phyloP scores from a whole-genome alignment of 2,113 vertebrate genomes.

The Ibidorhyncha struthersii region DNA sequence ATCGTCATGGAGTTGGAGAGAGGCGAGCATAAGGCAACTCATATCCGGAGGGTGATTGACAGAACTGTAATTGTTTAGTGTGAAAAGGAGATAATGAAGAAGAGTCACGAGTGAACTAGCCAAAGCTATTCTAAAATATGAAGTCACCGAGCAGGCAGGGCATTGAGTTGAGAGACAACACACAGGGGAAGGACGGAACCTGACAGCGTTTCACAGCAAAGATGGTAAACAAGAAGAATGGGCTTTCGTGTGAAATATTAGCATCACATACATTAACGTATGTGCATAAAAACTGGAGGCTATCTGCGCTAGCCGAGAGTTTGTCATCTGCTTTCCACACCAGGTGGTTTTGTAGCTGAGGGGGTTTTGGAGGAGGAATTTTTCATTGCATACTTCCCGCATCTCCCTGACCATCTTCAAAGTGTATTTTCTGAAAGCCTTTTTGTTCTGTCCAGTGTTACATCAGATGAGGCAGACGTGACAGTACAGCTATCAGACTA shows the following conservation, averaged over 20 bases:
- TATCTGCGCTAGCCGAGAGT: not conserved
- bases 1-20: not conserved
- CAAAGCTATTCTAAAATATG: not conserved
- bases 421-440: not conserved
- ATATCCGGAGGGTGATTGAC: not conserved
- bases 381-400: not conserved
- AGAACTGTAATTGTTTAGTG: not conserved
- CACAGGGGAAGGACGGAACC: not conserved
- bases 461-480: not conserved
- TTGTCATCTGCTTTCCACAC: not conserved
- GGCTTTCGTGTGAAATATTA: not conserved
- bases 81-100: slow-evolving; percentile 3
- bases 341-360: not conserved
- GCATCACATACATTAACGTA: not conserved
- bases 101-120: not conserved
- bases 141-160: not conserved
- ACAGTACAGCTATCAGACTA: not conserved
- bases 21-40: not conserved
- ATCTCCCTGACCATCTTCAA: not conserved
- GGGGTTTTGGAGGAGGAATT: not conserved
- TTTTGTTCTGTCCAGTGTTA: not conserved
- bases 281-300: not conserved
- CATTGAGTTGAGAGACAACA: not conserved
- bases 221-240: not conserved
- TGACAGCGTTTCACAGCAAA: not conserved